phyloP scores from a whole-genome alignment of 2,888 invertebrate species.

The Aquatica leii region DNA sequence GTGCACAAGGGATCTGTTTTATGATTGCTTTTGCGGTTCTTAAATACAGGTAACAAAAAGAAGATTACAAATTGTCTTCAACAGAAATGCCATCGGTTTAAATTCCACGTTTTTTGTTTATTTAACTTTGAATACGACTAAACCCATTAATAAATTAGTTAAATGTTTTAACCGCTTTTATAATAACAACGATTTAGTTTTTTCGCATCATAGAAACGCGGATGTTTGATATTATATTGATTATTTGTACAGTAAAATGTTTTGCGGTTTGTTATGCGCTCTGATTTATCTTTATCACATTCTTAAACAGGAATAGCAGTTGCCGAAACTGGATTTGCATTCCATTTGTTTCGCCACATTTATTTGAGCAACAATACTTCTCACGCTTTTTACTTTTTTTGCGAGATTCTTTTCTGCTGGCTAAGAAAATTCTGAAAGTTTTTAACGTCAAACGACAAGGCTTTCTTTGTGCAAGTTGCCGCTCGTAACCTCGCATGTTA shows the following conservation, averaged over 20 bases:
- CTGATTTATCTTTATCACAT: conserved; percentile 3
- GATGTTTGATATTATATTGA: no score
- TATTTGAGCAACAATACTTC: conserved; percentile 11
- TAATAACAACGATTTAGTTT: neutral
- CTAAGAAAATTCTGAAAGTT: neutral
- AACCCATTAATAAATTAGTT: neutral
- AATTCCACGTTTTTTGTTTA: neutral
- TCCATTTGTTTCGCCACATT: conserved; percentile 9
- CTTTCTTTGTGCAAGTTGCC: conserved; percentile 1
- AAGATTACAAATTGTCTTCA: conserved; percentile 28
- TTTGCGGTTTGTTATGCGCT: neutral
- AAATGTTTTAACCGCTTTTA: neutral
- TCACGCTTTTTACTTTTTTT: conserved; percentile 10
- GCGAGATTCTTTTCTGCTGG: conserved; percentile 7
- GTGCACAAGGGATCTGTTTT: conserved; percentile 19
- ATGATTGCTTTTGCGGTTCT: conserved; percentile 18
- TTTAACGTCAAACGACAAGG: neutral
- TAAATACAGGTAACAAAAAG: conserved; percentile 26
- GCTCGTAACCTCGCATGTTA: neutral
- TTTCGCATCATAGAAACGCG: neutral
- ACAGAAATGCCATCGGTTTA: neutral
- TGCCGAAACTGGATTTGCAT: conserved; percentile 12
- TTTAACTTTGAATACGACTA: neutral
- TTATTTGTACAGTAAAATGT: neutral
- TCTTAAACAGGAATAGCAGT: neutral